phyloP scores from a whole-genome alignment of 2,888 invertebrate species.

The Thecocarcelia acutangulata region DNA sequence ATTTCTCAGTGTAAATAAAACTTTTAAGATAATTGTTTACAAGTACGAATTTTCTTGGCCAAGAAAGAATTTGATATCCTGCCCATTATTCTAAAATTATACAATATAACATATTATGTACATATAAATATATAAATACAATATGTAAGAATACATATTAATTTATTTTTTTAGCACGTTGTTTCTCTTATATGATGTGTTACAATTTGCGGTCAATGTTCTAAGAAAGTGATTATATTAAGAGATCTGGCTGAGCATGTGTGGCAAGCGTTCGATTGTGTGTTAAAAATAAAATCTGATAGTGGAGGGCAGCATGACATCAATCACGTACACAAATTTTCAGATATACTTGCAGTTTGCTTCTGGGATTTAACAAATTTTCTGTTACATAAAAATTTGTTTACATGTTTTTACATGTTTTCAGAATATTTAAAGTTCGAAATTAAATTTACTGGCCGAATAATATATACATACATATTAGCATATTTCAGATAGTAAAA shows the following conservation, averaged over 20 bases:
- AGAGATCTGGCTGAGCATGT: constrained; percentile 19
- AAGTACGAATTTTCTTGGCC: too few relatives aligned
- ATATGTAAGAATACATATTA: too few relatives aligned
- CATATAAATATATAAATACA: too few relatives aligned
- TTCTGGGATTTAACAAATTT: neutral
- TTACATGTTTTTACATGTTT: neutral
- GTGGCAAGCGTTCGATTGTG: neutral
- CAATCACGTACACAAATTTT: constrained; percentile 51
- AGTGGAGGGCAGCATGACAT: constrained; percentile 10
- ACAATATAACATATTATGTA: too few relatives aligned
- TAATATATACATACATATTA: constrained; percentile 16
- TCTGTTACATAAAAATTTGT: constrained; percentile 39
- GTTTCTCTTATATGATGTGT: neutral
- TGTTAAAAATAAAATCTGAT: neutral
- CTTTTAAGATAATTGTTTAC: too few relatives aligned
- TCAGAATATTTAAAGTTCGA: constrained; percentile 31
- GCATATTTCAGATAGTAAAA: neutral
- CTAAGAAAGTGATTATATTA: constrained; percentile 49
- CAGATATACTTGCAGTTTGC: neutral
- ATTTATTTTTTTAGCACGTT: neutral
- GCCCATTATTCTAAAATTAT: too few relatives aligned
- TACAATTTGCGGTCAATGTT: constrained; percentile 57
- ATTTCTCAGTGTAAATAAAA: too few relatives aligned
- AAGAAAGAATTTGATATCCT: too few relatives aligned
- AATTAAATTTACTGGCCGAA: constrained; percentile 23